Conservation (phyloP, 1,140 invertebrate genomes). For the Panulirus ornatus region DNA sequence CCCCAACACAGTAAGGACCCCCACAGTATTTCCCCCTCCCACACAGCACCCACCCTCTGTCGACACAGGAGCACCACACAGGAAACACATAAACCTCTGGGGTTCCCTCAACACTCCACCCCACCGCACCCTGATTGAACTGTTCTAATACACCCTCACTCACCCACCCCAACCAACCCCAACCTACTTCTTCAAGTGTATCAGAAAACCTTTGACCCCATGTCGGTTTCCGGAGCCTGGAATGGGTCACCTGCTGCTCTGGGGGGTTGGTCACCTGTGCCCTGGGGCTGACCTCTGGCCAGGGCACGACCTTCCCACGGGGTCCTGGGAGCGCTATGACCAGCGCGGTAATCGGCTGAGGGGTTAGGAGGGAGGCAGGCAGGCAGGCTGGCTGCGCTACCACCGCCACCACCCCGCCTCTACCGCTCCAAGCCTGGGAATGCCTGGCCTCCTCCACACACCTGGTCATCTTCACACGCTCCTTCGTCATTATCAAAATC, state of each 20-base stretch:
- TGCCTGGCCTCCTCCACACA: no score
- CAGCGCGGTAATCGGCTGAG: slow-evolving; percentile 42
- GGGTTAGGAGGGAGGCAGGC: background rate
- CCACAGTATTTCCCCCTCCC: background rate
- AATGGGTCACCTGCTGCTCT: slow-evolving; percentile 56
- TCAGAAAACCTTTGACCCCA: slow-evolving; percentile 53
- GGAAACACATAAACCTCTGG: no score
- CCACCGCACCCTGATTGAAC: background rate
- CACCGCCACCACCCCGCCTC: no score
- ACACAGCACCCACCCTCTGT: background rate
- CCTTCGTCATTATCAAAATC: no score
- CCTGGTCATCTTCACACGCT: no score
- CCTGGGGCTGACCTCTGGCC: slow-evolving; percentile 56
- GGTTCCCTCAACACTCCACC: background rate
- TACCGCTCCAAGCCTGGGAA: no score
- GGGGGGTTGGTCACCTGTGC: slow-evolving; percentile 57
- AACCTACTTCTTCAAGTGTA: slow-evolving; percentile 31
- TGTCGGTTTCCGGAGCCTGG: slow-evolving; percentile 40
- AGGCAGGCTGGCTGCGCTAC: no score
- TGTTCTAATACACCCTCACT: background rate
- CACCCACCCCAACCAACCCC: background rate
- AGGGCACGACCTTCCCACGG: slow-evolving; percentile 59
- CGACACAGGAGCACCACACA: no score
- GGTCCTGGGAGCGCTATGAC: slow-evolving; percentile 59
- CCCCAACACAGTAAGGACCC: background rate